Conservation (phyloP, 2,113 vertebrate genomes). For the Pseudopodoces humilis region DNA sequence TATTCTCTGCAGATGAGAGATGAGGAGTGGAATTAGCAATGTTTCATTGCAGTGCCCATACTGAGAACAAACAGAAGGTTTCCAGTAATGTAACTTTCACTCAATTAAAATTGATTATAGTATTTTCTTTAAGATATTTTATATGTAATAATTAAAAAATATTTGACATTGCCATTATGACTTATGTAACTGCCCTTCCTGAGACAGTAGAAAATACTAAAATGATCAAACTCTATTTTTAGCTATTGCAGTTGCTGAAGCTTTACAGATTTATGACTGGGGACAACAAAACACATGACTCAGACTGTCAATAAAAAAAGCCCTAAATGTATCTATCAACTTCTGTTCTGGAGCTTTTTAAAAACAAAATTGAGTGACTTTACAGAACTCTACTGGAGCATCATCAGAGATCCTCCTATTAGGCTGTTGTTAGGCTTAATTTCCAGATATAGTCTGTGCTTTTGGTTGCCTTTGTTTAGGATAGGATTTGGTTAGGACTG, state of each 20-base stretch:
- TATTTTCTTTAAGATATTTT: not conserved
- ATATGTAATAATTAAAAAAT: not conserved
- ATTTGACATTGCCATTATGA: not conserved
- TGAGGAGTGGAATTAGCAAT: not conserved
- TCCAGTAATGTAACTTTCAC: not conserved
- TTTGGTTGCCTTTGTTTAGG: not conserved
- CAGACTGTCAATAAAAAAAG: not conserved
- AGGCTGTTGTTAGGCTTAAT: not conserved
- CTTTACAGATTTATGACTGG: not conserved
- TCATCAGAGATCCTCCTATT: not conserved
- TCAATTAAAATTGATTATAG: not conserved
- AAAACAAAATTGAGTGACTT: not conserved
- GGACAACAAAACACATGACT: not conserved
- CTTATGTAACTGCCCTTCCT: not conserved
- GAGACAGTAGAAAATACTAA: not conserved
- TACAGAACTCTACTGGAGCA: not conserved
- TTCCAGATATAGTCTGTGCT: not conserved
- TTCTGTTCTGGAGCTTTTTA: not conserved
- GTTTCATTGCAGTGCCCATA: not conserved
- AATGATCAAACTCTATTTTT: not conserved
- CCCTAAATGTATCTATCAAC: not conserved
- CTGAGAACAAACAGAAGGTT: constrained; percentile 9
- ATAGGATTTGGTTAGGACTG: not conserved
- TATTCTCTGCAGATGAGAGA: not conserved
- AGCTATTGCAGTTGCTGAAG: not conserved